Base-by-base conservation (phyloP, 2,797 vertebrate species). In the Pseudotriccus pelzelni region DNA sequence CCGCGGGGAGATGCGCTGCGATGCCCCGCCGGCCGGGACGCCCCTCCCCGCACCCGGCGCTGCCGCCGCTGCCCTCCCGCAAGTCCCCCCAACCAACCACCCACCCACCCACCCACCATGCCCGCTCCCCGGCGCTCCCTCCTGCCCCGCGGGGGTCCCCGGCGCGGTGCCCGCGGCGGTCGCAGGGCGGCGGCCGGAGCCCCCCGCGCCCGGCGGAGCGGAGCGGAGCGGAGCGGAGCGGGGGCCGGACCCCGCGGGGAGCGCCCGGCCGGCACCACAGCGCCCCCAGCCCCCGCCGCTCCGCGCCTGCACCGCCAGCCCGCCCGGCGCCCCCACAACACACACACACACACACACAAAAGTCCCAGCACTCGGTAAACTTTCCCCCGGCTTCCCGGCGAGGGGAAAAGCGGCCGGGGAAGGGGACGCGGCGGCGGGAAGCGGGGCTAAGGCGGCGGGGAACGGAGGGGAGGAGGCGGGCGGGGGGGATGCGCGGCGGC, bases 281-380 rank as follows among this genome's bases (percentile, higher is more conserved):
- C 97, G 97, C 97, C 97, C 95, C 97, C 97, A 96, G 96, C 96
- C 92, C 95, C 95, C 77, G 93, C 97, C 94, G 79, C 90, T 73
- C 84, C 79, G 90, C 79, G 90, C 84, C 90, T 63, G 90, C 90
- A 88, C 74, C 80, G 74, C 69, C 85, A 73, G 80, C 85, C 68
- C 79, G 85, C 75, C 85, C 90, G 90, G 91, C 91, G 86, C 91
- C 91, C 89, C 91, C 91, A 76, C 91, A n/a, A 52, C 50, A 52
- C 91, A 52, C 50, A 39, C 37, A 37, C n/a, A n/a, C 91, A 52
- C 50, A 52, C 91, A 52, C 50, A 39, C 37, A 37, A 52, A 92
- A 93, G 91, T 93, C 91, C 86, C 86, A 37, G 86, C 91, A 85
- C 91, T 93, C 79, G 82, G 75, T 67, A 89, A 95, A 95, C 89